Percentiles rank a stretch among this genome's conserved stretches.
These are phyloP conservation scores for Schizopygopsis malacanthus DNA, from an alignment of 2,797 vertebrate genomes.

Conservation along the genomic window DNA sequence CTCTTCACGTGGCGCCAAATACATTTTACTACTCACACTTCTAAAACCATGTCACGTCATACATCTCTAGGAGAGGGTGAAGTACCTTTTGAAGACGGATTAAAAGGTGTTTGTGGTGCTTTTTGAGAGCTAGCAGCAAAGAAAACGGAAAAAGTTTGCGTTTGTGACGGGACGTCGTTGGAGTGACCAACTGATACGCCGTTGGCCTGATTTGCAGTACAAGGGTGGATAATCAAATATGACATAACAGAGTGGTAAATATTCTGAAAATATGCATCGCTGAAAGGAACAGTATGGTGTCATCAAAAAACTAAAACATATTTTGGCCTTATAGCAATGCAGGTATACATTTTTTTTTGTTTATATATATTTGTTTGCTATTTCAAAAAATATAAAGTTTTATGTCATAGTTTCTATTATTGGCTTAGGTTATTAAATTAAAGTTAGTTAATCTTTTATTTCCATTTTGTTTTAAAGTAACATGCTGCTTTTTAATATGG, in stretches of 20 bases:
- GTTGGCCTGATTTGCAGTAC: not conserved
- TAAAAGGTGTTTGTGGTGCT: slow-evolving; percentile 55
- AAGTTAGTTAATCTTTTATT: slow-evolving; percentile 83
- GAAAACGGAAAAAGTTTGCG: slow-evolving; percentile 50
- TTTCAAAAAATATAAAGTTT: slow-evolving; percentile 88
- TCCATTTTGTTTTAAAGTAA: slow-evolving; percentile 76
- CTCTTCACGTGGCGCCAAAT: slow-evolving; percentile 51
- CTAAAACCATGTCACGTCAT: slow-evolving; percentile 58
- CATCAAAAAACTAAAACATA: slow-evolving; percentile 70
- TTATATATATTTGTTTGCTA: slow-evolving; percentile 79
- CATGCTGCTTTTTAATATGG: slow-evolving; percentile 89
- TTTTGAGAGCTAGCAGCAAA: slow-evolving; percentile 72
- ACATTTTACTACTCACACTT: slow-evolving; percentile 53
- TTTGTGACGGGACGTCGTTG: slow-evolving; percentile 18
- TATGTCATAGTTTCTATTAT: slow-evolving; percentile 80
- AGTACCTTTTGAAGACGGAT: slow-evolving; percentile 57
- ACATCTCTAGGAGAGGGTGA: slow-evolving; percentile 59
- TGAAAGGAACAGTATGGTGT: slow-evolving; percentile 39
- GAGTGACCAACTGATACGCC: not conserved
- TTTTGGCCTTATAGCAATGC: slow-evolving; percentile 85
- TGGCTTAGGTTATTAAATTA: slow-evolving; percentile 83
- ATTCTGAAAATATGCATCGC: slow-evolving; percentile 50
- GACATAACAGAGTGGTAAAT: slow-evolving; percentile 37
- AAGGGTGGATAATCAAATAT: slow-evolving; percentile 7
- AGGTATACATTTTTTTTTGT: slow-evolving; percentile 75